Evolutionary conservation across 2,797 vertebrate genomes (phyloP).

Genomic region (Arctocebus calabarensis): DNA sequence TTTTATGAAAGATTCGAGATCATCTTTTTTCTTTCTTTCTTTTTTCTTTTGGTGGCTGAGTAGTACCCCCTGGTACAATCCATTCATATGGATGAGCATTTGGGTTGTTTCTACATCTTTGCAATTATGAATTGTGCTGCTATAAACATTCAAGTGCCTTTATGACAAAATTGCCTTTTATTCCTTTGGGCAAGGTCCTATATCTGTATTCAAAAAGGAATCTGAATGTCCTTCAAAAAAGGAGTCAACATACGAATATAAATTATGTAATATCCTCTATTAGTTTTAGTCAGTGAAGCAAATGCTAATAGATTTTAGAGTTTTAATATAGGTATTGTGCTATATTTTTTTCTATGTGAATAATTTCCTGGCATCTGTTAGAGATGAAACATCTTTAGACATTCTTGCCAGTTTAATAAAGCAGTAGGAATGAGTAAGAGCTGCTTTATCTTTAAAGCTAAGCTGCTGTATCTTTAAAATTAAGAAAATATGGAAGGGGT

Average conservation of each 20-base stretch:
- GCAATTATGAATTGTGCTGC: no score
- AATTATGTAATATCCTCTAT: not conserved
- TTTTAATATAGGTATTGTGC: conserved; percentile 59
- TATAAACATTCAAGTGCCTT: no score
- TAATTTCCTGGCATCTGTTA: conserved; percentile 71
- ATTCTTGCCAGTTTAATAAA: conserved; percentile 53
- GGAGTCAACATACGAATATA: not conserved
- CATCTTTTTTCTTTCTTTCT: no score
- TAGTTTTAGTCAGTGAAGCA: conserved; percentile 53
- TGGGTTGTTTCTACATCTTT: no score
- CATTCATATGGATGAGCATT: no score
- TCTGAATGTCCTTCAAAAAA: not conserved
- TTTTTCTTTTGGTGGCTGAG: no score
- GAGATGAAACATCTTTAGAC: conserved; percentile 43
- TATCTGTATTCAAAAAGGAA: not conserved
- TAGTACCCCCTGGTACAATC: no score
- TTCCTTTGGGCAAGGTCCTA: no score
- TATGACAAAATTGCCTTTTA: no score
- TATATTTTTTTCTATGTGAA: conserved; percentile 67
- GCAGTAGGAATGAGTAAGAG: conserved; percentile 52
- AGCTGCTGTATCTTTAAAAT: not conserved
- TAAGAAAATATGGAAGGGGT: not conserved
- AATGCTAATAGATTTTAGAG: conserved; percentile 68
- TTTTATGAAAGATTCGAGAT: no score
- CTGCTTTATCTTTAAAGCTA: not conserved